Conservation (phyloP, 2,113 vertebrate species). For the Leucopsar rothschildi region DNA sequence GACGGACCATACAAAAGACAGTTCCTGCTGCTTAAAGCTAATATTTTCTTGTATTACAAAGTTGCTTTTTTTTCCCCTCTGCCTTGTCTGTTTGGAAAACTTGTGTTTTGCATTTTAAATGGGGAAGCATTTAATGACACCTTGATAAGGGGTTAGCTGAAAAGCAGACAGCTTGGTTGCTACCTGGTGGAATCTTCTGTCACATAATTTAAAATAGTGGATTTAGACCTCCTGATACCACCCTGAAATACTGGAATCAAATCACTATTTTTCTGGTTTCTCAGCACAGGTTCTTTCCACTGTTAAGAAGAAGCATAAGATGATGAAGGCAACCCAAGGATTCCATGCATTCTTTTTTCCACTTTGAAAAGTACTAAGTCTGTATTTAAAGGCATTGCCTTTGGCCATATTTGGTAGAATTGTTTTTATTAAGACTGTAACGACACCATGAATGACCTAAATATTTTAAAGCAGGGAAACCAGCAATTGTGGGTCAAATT, state of each 20-base stretch:
- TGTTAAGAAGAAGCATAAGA: background rate
- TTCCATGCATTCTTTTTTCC: fast-evolving
- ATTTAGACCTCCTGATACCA: background rate
- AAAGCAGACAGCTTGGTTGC: background rate
- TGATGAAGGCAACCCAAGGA: background rate
- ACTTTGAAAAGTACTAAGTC: background rate
- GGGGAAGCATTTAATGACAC: background rate
- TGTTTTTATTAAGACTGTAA: background rate
- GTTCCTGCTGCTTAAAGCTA: background rate
- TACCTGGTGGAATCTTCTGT: background rate
- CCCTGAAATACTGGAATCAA: background rate
- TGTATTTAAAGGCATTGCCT: background rate
- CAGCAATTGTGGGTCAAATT: background rate
- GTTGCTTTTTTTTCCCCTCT: background rate
- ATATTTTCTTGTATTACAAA: background rate
- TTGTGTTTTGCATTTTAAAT: background rate
- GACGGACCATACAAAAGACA: background rate
- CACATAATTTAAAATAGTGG: background rate
- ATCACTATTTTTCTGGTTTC: background rate
- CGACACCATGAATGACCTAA: background rate
- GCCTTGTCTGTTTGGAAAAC: background rate
- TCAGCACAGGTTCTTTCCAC: background rate
- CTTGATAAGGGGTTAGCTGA: background rate
- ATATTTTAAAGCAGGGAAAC: background rate
- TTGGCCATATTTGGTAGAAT: background rate